phyloP scores from a whole-genome alignment of 2,888 invertebrate species.

The Germaria angustata region DNA sequence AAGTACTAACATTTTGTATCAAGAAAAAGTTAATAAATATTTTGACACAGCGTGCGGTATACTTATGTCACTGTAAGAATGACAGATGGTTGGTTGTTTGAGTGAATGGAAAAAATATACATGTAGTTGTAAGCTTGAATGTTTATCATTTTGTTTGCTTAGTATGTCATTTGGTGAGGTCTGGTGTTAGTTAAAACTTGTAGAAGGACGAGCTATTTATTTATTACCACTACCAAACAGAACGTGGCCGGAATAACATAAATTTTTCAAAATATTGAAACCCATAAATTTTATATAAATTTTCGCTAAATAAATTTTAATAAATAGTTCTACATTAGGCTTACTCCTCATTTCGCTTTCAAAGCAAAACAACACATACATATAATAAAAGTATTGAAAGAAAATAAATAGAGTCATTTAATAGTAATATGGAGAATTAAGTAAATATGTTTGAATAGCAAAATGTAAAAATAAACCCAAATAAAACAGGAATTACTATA shows the following conservation, averaged over 20 bases:
- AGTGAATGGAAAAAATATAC: conserved; percentile 14
- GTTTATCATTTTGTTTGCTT: conserved; percentile 33
- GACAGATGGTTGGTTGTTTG: conserved; percentile 33
- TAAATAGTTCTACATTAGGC: conserved; percentile 41
- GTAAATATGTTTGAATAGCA: background rate
- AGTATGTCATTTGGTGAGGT: conserved; percentile 47
- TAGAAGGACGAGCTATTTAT: conserved; percentile 64
- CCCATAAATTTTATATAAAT: conserved; percentile 62
- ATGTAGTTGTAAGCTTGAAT: conserved; percentile 8
- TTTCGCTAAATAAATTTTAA: conserved; percentile 65
- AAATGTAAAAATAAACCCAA: background rate
- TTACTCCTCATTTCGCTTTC: background rate
- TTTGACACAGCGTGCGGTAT: no score
- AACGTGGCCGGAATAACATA: conserved; percentile 62
- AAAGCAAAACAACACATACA: background rate
- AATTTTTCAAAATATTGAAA: conserved; percentile 64
- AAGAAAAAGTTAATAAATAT: no score
- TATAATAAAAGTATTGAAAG: background rate
- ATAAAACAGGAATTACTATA: conserved; percentile 4
- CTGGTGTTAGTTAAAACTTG: conserved; percentile 49
- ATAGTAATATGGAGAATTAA: background rate
- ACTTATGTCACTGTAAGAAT: conserved; percentile 1
- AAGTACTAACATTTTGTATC: no score
- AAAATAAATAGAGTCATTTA: conserved; percentile 19
- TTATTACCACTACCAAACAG: conserved; percentile 56